Percentiles rank a stretch among this genome's conserved stretches.
phyloP scores from a whole-genome alignment of 1,140 invertebrate species.

The Leptoteleia sp. region DNA sequence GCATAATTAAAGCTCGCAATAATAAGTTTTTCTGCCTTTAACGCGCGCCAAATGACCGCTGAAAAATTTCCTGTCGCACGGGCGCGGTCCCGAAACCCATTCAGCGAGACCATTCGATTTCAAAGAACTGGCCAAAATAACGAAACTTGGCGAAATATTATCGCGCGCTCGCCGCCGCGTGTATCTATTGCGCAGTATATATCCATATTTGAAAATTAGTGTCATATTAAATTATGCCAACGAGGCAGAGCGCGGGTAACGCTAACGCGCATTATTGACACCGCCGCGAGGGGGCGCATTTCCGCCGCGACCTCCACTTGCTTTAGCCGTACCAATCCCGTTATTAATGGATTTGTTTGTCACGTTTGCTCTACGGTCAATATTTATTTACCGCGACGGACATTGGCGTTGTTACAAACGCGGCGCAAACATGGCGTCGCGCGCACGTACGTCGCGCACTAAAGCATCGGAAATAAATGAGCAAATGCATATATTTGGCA shows the following conservation, averaged over 20 bases:
- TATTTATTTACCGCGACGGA: slow-evolving; percentile 73
- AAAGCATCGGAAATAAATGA: slow-evolving; percentile 70
- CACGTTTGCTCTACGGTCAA: slow-evolving; percentile 72
- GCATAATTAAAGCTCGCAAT: too few species aligned
- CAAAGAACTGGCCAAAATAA: too few species aligned
- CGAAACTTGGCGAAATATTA: too few species aligned
- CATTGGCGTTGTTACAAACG: slow-evolving; percentile 66
- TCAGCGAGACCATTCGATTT: too few species aligned
- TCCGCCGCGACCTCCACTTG: slow-evolving; percentile 34
- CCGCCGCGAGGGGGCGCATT: slow-evolving; percentile 25
- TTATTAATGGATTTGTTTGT: slow-evolving; percentile 79
- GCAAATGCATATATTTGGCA: slow-evolving; percentile 69
- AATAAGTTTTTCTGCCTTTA: too few species aligned
- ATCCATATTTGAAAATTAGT: slow-evolving; percentile 47
- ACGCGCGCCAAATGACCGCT: too few species aligned
- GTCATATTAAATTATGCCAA: slow-evolving; percentile 62
- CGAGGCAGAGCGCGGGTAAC: slow-evolving; percentile 37
- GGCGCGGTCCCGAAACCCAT: too few species aligned
- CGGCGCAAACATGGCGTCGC: slow-evolving; percentile 1
- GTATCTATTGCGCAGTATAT: slow-evolving; percentile 10
- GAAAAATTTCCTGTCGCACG: too few species aligned
- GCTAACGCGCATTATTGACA: slow-evolving; percentile 57
- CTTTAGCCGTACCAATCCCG: slow-evolving; percentile 69
- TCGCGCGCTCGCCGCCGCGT: not conserved
- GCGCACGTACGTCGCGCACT: slow-evolving; percentile 29